phyloP scores from a whole-genome alignment of 2,888 invertebrate species.

The Phaonia tiefii region DNA sequence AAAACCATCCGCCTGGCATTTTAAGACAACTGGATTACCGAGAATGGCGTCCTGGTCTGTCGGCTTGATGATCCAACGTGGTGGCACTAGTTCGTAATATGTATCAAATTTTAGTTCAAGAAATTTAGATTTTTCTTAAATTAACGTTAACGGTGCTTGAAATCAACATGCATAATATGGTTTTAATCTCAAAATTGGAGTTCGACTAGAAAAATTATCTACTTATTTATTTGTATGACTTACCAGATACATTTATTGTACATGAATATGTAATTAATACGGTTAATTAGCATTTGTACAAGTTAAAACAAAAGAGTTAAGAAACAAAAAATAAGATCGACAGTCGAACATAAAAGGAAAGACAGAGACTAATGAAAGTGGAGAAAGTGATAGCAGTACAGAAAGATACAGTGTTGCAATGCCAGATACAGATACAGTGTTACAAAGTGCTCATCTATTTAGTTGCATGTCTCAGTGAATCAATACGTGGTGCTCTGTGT shows the following conservation, averaged over 20 bases:
- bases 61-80: constrained; percentile 88
- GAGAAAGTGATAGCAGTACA: constrained; percentile 33
- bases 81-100: constrained; percentile 83
- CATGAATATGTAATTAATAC: background rate
- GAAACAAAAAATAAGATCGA: background rate
- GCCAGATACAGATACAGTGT: constrained; percentile 50
- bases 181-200: background rate
- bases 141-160: constrained; percentile 48
- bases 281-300: background rate
- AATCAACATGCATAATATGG: constrained; percentile 53
- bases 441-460: constrained; percentile 65
- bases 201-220: too few relatives aligned
- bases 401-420: constrained; percentile 43
- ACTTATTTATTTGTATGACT: background rate
- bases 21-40: constrained; percentile 85
- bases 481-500: constrained; percentile 64
- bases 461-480: constrained; percentile 61
- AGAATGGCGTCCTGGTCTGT: constrained; percentile 87
- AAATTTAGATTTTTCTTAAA: constrained; percentile 35
- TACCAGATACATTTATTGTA: background rate
- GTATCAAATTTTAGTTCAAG: constrained; percentile 57
- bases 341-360: constrained; percentile 33
- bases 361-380: constrained; percentile 22
- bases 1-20: constrained; percentile 89
- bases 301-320: background rate